Evolutionary conservation across 1,140 invertebrate species (phyloP).

Genomic region (Diorhabda sublineata): DNA sequence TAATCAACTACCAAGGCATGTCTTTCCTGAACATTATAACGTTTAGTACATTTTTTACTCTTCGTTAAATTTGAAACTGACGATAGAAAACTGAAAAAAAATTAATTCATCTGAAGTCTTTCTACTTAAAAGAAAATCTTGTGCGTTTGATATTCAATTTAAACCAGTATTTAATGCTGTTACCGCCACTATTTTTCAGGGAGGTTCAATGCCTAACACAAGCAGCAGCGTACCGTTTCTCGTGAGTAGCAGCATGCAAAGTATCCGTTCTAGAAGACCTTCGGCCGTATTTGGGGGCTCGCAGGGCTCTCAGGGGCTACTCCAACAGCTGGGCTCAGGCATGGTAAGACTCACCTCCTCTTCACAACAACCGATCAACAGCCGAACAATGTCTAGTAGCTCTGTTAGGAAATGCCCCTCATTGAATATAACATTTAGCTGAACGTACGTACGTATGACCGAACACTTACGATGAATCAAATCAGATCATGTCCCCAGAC

Average conservation of each 20-base stretch:
- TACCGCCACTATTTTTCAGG: conserved; percentile 51
- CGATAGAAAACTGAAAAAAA: too few relatives aligned
- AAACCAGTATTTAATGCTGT: too few relatives aligned
- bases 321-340: conserved; percentile 80
- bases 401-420: conserved; percentile 75
- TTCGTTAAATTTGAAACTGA: too few relatives aligned
- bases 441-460: conserved; percentile 47
- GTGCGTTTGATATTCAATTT: too few relatives aligned
- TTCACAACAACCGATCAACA: conserved; percentile 58
- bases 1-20: too few relatives aligned
- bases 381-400: conserved; percentile 63
- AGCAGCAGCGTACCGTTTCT: conserved; percentile 82
- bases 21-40: too few relatives aligned
- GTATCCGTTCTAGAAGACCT: conserved; percentile 73
- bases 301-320: conserved; percentile 61
- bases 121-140: too few relatives aligned
- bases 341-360: conserved; percentile 78
- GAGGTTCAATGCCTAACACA: conserved; percentile 81
- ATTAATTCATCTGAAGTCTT: too few relatives aligned
- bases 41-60: too few relatives aligned
- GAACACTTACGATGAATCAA: conserved; percentile 9
- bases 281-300: conserved; percentile 62
- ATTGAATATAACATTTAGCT: conserved; percentile 57
- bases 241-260: conserved; percentile 76
- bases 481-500: neutral